Base-by-base conservation (phyloP, 1,140 invertebrate genomes). In the Gryllus bimaculatus region DNA sequence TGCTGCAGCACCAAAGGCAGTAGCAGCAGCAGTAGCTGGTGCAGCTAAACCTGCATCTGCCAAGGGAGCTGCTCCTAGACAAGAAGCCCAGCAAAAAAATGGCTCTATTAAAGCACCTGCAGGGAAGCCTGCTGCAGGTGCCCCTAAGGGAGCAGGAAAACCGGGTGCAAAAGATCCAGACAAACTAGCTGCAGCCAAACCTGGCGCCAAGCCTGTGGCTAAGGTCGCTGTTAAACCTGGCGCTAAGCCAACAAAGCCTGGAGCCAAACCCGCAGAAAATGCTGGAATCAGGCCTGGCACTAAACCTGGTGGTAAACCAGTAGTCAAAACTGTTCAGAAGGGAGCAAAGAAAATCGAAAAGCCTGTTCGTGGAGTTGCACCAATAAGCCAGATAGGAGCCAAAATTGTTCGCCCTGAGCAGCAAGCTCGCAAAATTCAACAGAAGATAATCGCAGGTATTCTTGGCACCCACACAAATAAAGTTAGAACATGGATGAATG, bases 371-470 rank as follows among this genome's bases (percentile, higher is more conserved):
- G 82, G 82, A 79, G 81, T 83, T 73, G 81, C 82, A 48, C 77
- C 82, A 15, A 85, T 85, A 78, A 76, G 81, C 10, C 84, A 86
- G 80, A 85, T 83, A 78, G 81, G n/a, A 80, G 81, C 54, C 81
- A 85, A 81, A 48, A 47, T 78, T 21, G 7, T 54, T 26, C 79
- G 76, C 78, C 79, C 47, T 74, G 82, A 86, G 48, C 81, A 86
- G 26, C 84, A 88, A 81, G 93, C 93, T 78, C 87, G 91, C 74
- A 93, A 93, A 84, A 89, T 91, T 26, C 93, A 95, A 85, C 92
- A 92, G 82, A 96, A 95, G 91, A 94, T 95, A 85, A 84, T 96
- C 75, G 98, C 97, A 86, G 96, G 97, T 81, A 90, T 92, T 81
- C 92, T 95, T 91, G 94, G 94, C 81, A 96, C 95, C 49, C 88